These are phyloP conservation scores for Chaitophorus viminalis DNA, from an alignment of 2,888 invertebrate species.

Conservation along the genomic window DNA sequence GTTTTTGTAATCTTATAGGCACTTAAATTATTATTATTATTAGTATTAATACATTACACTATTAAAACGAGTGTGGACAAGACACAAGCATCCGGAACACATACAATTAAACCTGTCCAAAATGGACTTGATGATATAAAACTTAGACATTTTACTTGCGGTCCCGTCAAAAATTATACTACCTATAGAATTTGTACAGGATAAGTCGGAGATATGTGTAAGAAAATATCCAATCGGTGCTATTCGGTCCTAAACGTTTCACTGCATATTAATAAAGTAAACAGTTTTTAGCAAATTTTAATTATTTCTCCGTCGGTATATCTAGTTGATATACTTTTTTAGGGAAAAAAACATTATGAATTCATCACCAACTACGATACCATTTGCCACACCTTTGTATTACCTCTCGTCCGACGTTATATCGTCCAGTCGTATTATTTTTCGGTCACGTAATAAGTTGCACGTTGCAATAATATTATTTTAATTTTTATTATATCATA, in stretches of 20 bases:
- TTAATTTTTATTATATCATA: not conserved
- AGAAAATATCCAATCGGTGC: no score
- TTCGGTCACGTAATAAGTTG: not conserved
- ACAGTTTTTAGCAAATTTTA: not conserved
- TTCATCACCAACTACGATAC: not conserved
- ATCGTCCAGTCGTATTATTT: not conserved
- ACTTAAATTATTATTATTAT: conserved; percentile 2
- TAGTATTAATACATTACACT: conserved; percentile 13
- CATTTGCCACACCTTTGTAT: not conserved
- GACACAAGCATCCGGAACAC: not conserved
- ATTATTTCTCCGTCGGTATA: not conserved
- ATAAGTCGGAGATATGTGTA: no score
- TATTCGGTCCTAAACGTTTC: no score
- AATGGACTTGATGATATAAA: no score
- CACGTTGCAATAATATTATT: not conserved
- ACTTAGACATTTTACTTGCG: no score
- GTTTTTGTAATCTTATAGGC: not conserved
- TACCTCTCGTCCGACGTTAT: not conserved
- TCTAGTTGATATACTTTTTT: not conserved
- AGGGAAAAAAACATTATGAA: not conserved
- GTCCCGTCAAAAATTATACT: no score
- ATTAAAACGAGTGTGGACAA: not conserved
- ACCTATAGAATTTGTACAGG: no score
- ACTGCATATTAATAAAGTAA: not conserved
- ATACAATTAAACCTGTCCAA: no score